Conservation (phyloP, 2,113 vertebrate species). For the Cavia porcellus region DNA sequence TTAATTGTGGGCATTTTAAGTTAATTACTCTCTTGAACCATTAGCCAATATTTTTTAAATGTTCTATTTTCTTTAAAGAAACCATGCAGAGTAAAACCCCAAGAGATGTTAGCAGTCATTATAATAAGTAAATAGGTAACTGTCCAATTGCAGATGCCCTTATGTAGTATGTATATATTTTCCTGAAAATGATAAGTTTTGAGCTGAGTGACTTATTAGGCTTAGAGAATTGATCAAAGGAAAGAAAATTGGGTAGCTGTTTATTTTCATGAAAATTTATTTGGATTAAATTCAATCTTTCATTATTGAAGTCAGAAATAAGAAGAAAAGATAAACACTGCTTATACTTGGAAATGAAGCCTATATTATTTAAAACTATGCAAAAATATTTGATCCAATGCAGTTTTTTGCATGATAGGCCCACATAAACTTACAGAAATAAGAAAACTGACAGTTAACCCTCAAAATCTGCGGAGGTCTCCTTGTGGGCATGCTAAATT, state of each 20-base stretch:
- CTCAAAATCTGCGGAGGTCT: constrained; percentile 43
- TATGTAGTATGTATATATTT: neutral
- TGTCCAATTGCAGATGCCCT: neutral
- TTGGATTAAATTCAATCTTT: neutral
- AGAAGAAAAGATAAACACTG: neutral
- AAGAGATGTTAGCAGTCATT: neutral
- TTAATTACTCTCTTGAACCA: neutral
- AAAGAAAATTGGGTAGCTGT: neutral
- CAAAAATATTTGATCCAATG: neutral
- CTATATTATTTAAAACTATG: constrained; percentile 28
- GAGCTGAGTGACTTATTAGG: neutral
- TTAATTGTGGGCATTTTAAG: neutral
- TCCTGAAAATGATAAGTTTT: neutral
- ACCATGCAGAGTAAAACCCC: neutral
- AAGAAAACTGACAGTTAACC: constrained; percentile 41
- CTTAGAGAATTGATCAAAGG: neutral
- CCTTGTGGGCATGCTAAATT: constrained; percentile 42
- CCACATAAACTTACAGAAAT: constrained; percentile 46
- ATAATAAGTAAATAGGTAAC: neutral
- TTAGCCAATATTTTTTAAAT: neutral
- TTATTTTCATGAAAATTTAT: neutral
- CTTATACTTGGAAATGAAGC: constrained; percentile 15
- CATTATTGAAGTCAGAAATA: neutral
- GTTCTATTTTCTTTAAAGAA: neutral
- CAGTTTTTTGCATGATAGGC: constrained; percentile 5